These are phyloP conservation scores for Pseudochirops cupreus DNA, from an alignment of 2,797 vertebrate species.

Conservation along the genomic window DNA sequence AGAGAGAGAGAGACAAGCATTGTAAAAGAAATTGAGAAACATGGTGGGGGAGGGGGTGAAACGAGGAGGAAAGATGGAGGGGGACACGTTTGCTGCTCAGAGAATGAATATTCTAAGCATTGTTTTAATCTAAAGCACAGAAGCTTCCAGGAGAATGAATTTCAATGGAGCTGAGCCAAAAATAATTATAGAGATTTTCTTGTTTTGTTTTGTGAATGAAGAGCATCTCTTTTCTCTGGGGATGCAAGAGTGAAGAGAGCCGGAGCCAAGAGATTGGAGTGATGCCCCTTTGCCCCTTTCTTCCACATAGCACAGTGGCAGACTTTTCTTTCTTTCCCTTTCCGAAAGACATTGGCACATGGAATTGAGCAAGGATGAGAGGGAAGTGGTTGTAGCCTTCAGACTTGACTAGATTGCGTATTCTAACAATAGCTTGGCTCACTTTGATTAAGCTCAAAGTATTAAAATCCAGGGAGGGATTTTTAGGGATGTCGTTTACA, in stretches of 20 bases:
- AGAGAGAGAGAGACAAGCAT: constrained; percentile 26
- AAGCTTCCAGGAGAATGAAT: constrained; percentile 66
- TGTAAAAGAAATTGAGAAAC: constrained; percentile 58
- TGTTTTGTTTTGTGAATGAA: constrained; percentile 77
- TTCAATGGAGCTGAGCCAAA: constrained; percentile 77
- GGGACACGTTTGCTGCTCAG: constrained; percentile 4
- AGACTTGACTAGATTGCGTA: constrained; percentile 51
- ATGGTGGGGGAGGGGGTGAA: constrained; percentile 12
- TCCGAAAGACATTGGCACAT: constrained; percentile 70
- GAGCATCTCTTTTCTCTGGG: constrained; percentile 54
- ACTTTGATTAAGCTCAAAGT: constrained; percentile 68
- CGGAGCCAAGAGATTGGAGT: constrained; percentile 51
- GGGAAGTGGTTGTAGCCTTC: constrained; percentile 26
- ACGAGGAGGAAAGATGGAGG: constrained; percentile 52
- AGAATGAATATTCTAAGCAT: constrained; percentile 67
- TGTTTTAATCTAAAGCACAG: constrained; percentile 77
- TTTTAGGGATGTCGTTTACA: constrained; percentile 47
- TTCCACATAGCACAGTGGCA: constrained; percentile 30
- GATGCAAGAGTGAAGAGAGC: background rate
- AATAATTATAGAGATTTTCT: constrained; percentile 82
- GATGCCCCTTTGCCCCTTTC: constrained; percentile 50
- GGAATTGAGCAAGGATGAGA: constrained; percentile 49
- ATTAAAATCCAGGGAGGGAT: constrained; percentile 70
- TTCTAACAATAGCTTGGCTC: constrained; percentile 69
- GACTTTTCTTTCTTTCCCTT: constrained; percentile 65